Base-by-base conservation (phyloP, 2,113 vertebrate genomes). In the Atrichornis clamosus region DNA sequence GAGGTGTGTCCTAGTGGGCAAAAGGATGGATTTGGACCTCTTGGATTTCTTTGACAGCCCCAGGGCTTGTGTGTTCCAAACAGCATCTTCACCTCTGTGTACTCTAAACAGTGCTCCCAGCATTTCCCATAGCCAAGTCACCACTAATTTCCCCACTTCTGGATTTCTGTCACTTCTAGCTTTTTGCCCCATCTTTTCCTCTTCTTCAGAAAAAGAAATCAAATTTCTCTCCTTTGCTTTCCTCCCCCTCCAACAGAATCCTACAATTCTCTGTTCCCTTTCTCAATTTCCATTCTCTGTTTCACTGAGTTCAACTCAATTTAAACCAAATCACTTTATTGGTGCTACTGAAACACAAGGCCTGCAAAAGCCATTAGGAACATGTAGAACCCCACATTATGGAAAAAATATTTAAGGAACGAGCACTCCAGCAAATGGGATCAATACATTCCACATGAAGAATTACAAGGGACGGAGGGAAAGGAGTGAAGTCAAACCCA, bases 351-450 rank as follows among this genome's bases (percentile, higher is more conserved):
- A 77, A 90, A 81, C 74, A 39, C 93, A 33, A 84, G 69, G 68
- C 81, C 81, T 64, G 88, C 89, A 70, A 82, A 81, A 97, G 85
- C 96, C 94, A 91, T 97, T 86, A 94, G 47, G 37, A 82, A 39
- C 15, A 0, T 23, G 52, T 41, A 84, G 26, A 13, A 77, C 58
- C 47, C 87, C 91, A 35, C 87, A 76, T 97, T 96, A 97, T 24
- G 73, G 74, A 86, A 87, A 95, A 95, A 95, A 96, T 94, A 97
- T 96, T 96, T 95, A 93, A 97, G 88, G 72, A 84, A 98, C 3
- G 10, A 97, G 62, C n/a, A n/a, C 59, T 93, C 27, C 35, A n/a
- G 95, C 91, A 97, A 97, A 97, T 94, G 90, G 67, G 97, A 98
- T 97, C 94, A 73, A 96, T 97, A 78, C 59, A 89, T 68, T 95